Evolutionary conservation across 2,888 invertebrate species (phyloP), one percentile per base, ranked within the genome.

Genomic region (Diaprepes abbreviatus): DNA sequence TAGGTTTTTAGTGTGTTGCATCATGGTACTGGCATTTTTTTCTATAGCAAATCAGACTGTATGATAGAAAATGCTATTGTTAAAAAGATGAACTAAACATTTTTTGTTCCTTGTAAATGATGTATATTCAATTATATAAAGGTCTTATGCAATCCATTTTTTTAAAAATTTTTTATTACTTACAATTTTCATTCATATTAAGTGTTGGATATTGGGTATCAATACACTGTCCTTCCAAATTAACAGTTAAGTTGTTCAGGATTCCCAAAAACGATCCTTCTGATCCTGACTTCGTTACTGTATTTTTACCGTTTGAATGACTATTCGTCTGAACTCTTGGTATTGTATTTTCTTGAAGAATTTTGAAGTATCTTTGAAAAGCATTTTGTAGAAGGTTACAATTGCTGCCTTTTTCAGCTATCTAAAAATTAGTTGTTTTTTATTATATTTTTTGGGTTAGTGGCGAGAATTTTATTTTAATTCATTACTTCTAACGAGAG

Each of bases 111-210:
- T n/a, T n/a, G n/a, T n/a, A n/a, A n/a, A n/a, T n/a, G n/a, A n/a
- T n/a, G n/a, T n/a, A n/a, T n/a, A n/a, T n/a, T n/a, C n/a, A n/a
- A n/a, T n/a, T n/a, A n/a, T n/a, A n/a, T n/a, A n/a, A n/a, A n/a
- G n/a, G n/a, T n/a, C n/a, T n/a, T n/a, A n/a, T n/a, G n/a, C n/a
- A n/a, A n/a, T n/a, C n/a, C n/a, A n/a, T n/a, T n/a, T n/a, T n/a
- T n/a, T n/a, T n/a, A n/a, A n/a, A n/a, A n/a, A n/a, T 12, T 40
- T 40, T n/a, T 57, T 21, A 3, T 7, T 28, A 71, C 90, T 87
- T 86, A 93, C 92, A 95, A 75, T 88, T 88, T 84, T 96, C 95
- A 79, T 91, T 89, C 90, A 93, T 93, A 54, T 87, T 82, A 36
- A 90, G 84, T 70, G 88, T 83, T 0, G 95, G 95, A 78, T 87